A percentile compares a stretch with the other conserved stretches of the same genome.
phyloP scores from a whole-genome alignment of 2,113 vertebrate species.

The Larimichthys crocea region DNA sequence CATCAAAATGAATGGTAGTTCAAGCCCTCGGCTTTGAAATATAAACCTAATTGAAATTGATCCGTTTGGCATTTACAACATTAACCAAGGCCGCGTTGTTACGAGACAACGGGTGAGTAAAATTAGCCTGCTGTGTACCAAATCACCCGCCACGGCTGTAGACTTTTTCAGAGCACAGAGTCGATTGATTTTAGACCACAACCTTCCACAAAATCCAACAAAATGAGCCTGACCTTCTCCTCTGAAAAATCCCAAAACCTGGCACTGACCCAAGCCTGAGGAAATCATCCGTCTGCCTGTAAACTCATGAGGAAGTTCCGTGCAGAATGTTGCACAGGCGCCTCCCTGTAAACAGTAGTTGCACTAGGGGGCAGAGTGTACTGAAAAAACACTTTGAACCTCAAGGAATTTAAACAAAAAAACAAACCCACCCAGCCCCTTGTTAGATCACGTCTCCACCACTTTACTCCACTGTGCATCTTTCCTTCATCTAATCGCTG shows the following conservation, averaged over 20 bases:
- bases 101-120: slow-evolving; percentile 41
- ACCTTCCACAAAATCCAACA: slow-evolving; percentile 4
- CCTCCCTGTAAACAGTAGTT: neutral
- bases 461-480: neutral
- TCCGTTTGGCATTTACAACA: slow-evolving; percentile 47
- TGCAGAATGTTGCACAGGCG: neutral
- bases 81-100: slow-evolving; percentile 47
- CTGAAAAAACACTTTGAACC: neutral
- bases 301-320: neutral
- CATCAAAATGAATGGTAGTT: slow-evolving; percentile 27
- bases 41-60: slow-evolving; percentile 64
- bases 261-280: neutral
- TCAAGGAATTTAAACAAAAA: neutral
- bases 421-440: neutral
- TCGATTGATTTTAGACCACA: neutral
- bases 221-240: neutral
- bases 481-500: neutral
- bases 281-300: neutral
- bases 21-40: slow-evolving; percentile 53
- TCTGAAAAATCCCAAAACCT: neutral
- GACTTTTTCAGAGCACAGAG: neutral
- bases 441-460: too few species aligned
- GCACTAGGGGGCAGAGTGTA: neutral
- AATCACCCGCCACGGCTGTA: slow-evolving; percentile 15
- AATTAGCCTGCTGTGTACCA: slow-evolving; percentile 43